Evolutionary conservation across 1,140 invertebrate genomes (phyloP), one percentile per base, ranked within the genome.

Genomic region (Drepana arcuata): DNA sequence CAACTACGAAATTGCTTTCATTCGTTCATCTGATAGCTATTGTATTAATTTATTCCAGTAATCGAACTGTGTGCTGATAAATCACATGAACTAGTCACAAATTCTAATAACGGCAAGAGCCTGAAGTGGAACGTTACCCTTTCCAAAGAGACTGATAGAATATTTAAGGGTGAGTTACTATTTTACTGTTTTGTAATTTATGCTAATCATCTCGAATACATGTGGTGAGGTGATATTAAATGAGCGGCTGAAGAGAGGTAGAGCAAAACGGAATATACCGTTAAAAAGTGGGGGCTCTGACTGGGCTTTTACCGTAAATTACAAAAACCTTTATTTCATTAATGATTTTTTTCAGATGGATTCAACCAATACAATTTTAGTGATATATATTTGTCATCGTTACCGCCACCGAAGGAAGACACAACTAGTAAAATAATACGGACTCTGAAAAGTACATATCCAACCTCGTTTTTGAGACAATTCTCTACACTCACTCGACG

Each of bases 51-150:
- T 39, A 35, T 37, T 61, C 29, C 77, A 95, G 93, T 95, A 48
- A 88, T 96, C 83, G 94, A 96, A 86, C 89, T 95, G 43, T 91
- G 93, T 73, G 92, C 91, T 13, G 78, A 88, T 25, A 85, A 88
- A 51, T 87, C 87, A 45, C 80, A 78, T 27, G 67, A 10, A 36
- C 54, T 92, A 49, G 79, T 88, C 21, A 62, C 85, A 24, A 86
- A 88, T 38, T 90, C 92, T 15, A 77, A 88, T 45, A 92, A 92
- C 81, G 93, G 93, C 7, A 88, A 86, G 43, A 89, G 84, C 54
- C 71, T 84, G 18, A 52, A 83, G 10, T 92, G 89, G 88, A 68
- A 73, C 42, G 72, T 75, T 46, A 70, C 65, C 30, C 57, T 59
- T 48, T 48, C 42, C 40, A 39, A 59, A 38, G 57, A 69, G 56